Conservation (phyloP, 1,140 invertebrate genomes). For the Trissolcus basalis region DNA sequence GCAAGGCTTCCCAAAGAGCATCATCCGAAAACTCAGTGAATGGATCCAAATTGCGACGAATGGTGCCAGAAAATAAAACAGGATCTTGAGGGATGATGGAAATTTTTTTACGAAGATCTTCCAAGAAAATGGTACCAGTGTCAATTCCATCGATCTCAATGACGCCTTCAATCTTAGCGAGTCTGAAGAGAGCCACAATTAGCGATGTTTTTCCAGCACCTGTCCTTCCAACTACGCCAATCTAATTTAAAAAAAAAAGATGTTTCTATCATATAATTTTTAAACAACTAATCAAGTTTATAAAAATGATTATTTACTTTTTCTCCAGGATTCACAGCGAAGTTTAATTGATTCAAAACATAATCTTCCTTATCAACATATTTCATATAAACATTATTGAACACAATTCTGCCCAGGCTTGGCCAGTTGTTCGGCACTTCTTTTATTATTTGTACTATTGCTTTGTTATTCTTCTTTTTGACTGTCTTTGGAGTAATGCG, state of each 20-base stretch:
- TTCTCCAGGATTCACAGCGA: conserved; percentile 70
- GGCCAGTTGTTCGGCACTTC: conserved; percentile 83
- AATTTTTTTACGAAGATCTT: conserved; percentile 79
- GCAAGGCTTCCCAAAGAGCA: conserved; percentile 82
- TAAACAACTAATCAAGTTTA: too few relatives aligned
- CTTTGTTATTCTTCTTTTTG: conserved; percentile 66
- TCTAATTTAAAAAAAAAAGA: conserved; percentile 67
- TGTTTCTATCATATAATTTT: too few relatives aligned
- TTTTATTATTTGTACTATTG: conserved; percentile 18
- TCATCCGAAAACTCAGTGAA: conserved; percentile 79
- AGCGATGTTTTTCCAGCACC: conserved; percentile 95
- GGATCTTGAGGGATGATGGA: conserved; percentile 85
- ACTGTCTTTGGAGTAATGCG: conserved; percentile 70
- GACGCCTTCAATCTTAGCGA: conserved; percentile 78
- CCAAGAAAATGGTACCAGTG: conserved; percentile 79
- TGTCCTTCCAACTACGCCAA: conserved; percentile 90
- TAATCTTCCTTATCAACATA: conserved; percentile 77
- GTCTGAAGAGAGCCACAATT: conserved; percentile 87
- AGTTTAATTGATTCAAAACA: conserved; percentile 79
- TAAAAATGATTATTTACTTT: background rate
- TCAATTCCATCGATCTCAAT: conserved; percentile 82
- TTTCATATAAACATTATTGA: conserved; percentile 76
- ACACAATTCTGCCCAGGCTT: conserved; percentile 79
- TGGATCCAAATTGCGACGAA: conserved; percentile 81
- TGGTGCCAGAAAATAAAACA: conserved; percentile 80